Percentiles rank a stretch among this genome's conserved stretches.
Conservation (phyloP, 2,113 vertebrate species). For the Octodon degus region DNA sequence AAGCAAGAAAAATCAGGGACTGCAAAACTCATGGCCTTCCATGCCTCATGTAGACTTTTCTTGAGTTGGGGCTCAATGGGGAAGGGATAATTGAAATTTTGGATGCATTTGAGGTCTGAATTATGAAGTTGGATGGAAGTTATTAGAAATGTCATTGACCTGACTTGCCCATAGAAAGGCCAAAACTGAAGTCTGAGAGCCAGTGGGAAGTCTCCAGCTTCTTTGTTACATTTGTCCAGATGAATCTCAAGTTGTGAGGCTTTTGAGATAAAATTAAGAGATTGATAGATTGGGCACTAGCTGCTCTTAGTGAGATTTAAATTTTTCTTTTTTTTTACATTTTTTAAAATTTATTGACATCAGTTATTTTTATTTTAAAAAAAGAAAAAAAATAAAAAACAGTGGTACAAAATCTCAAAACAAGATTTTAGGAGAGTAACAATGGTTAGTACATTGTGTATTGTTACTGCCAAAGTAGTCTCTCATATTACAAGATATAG, state of each 20-base stretch:
- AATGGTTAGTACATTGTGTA: too few relatives aligned
- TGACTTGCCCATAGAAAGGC: background rate
- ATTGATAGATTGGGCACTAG: background rate
- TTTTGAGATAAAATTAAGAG: background rate
- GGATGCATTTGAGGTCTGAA: background rate
- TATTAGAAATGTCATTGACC: background rate
- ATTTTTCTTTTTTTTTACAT: background rate
- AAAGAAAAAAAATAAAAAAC: too few relatives aligned
- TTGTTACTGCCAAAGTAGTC: too few relatives aligned
- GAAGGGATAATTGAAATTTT: background rate
- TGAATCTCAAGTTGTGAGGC: background rate
- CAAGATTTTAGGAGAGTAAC: too few relatives aligned
- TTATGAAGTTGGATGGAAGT: background rate
- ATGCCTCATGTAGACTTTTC: background rate
- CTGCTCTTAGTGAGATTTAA: background rate
- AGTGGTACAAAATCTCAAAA: too few relatives aligned
- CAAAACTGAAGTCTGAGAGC: background rate
- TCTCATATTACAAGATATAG: too few relatives aligned
- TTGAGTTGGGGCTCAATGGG: background rate
- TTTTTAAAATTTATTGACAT: too few relatives aligned
- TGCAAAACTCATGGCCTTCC: background rate
- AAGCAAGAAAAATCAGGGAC: background rate
- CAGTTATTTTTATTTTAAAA: too few relatives aligned
- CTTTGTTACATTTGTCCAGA: background rate
- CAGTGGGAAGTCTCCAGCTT: background rate